Percentiles rank a stretch among this genome's conserved stretches.
Evolutionary conservation across 2,797 vertebrate species (phyloP).

Genomic region (Acridotheres tristis): DNA sequence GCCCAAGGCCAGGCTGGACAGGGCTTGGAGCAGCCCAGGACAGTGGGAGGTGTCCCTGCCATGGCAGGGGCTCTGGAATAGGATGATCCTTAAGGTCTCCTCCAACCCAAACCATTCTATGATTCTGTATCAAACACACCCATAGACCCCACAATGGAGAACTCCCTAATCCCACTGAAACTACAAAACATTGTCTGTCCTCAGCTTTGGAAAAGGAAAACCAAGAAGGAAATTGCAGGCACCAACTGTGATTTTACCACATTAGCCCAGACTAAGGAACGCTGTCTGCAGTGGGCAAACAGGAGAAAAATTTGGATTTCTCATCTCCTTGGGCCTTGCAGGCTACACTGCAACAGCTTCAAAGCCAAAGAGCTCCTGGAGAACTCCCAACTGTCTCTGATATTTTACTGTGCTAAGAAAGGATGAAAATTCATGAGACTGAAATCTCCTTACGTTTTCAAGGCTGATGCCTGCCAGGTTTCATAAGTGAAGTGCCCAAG

Average conservation of each 20-base stretch:
- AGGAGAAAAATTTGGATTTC: neutral
- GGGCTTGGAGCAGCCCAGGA: neutral
- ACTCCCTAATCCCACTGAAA: fast-evolving
- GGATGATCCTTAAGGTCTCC: neutral
- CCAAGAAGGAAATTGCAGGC: neutral
- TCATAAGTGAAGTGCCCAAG: neutral
- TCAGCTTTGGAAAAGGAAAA: neutral
- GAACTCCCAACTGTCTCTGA: neutral
- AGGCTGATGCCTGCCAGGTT: neutral
- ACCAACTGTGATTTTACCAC: neutral
- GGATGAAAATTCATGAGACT: neutral
- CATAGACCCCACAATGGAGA: neutral
- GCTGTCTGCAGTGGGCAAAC: neutral
- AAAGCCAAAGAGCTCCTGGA: neutral
- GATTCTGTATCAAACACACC: neutral
- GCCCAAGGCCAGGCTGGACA: fast-evolving
- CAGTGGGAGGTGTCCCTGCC: neutral
- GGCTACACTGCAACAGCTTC: neutral
- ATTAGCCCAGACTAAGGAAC: neutral
- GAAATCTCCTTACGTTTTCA: neutral
- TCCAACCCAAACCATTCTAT: neutral
- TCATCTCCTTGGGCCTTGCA: neutral
- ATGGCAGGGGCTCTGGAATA: too few species aligned
- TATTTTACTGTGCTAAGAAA: neutral
- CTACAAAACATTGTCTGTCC: neutral